These are phyloP conservation scores for Carduelis carduelis DNA, from an alignment of 2,797 vertebrate genomes.

Conservation along the genomic window DNA sequence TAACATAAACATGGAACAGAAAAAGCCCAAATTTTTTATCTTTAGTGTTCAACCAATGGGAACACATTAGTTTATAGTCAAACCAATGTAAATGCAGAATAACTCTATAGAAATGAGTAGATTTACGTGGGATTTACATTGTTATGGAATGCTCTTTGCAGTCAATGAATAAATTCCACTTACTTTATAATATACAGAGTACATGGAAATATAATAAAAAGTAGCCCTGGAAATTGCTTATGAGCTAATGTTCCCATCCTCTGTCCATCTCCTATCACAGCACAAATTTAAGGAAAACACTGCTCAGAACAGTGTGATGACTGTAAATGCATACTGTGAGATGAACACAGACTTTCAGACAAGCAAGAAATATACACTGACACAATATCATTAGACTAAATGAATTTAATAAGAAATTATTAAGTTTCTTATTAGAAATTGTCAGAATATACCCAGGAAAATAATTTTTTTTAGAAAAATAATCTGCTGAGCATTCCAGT, in stretches of 20 bases:
- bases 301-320: neutral
- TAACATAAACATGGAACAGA: neutral
- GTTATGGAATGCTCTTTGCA: neutral
- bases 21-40: neutral
- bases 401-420: neutral
- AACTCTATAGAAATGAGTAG: neutral
- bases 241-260: neutral
- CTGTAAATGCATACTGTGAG: neutral
- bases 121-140: neutral
- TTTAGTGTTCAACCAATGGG: neutral
- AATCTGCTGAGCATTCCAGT: neutral
- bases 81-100: neutral
- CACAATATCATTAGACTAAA: neutral
- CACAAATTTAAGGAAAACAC: neutral
- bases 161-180: neutral
- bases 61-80: neutral
- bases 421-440: neutral
- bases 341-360: neutral
- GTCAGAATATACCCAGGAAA: neutral
- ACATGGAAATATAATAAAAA: neutral
- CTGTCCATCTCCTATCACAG: neutral
- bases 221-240: neutral
- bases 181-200: neutral
- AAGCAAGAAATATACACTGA: neutral
- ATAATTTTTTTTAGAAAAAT: neutral